Conservation (phyloP, 2,888 invertebrate species). For the Pachydiplax longipennis region DNA sequence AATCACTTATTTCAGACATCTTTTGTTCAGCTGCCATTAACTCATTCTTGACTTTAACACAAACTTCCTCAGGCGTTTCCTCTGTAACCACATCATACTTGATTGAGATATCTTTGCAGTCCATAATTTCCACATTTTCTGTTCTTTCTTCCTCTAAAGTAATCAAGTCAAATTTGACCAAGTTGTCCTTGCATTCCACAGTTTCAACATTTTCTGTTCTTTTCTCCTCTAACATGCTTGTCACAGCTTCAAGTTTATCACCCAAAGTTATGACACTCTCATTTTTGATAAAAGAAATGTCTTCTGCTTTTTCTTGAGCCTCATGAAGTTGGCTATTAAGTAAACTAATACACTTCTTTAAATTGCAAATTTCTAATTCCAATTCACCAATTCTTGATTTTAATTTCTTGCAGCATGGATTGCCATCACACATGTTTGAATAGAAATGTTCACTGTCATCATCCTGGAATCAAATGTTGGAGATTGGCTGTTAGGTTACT, state of each 20-base stretch:
- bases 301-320: background rate
- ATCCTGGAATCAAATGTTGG: too few species aligned
- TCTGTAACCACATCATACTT: background rate
- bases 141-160: too few species aligned
- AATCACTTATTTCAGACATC: background rate
- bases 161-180: background rate
- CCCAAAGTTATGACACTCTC: background rate
- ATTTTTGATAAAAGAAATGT: background rate
- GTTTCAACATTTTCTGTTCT: background rate
- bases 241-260: background rate
- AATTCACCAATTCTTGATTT: background rate
- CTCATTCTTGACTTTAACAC: background rate
- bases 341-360: background rate
- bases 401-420: background rate
- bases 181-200: background rate
- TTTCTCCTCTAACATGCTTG: background rate
- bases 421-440: too few species aligned
- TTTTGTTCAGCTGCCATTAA: background rate
- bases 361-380: background rate
- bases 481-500: too few species aligned
- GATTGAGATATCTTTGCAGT: background rate
- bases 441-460: too few species aligned
- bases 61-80: background rate
- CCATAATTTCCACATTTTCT: too few species aligned
- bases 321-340: background rate